Evolutionary conservation across 2,797 vertebrate species (phyloP).

Genomic region (Leptoclinus maculatus): DNA sequence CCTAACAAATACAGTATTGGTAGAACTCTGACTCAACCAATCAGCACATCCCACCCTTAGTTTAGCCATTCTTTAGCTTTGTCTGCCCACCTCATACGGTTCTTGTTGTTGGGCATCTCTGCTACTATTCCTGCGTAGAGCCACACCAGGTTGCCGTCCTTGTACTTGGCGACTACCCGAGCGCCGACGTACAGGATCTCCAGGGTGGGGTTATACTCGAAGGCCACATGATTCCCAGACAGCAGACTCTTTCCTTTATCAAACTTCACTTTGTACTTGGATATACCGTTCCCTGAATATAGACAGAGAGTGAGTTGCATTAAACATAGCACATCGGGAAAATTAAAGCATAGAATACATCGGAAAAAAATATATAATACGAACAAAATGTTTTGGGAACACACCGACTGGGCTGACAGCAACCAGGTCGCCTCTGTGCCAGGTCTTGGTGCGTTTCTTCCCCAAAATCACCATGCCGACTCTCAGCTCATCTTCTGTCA

Average conservation of each 20-base stretch:
- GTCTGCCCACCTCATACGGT: constrained; percentile 90
- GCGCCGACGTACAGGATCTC: constrained; percentile 94
- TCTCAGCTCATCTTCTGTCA: constrained; percentile 90
- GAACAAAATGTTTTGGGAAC: constrained; percentile 10
- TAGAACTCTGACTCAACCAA: not conserved
- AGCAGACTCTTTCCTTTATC: constrained; percentile 98
- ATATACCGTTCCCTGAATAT: constrained; percentile 83
- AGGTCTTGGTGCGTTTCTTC: constrained; percentile 98
- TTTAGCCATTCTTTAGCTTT: not conserved
- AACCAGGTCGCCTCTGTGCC: constrained; percentile 94
- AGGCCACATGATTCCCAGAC: constrained; percentile 97
- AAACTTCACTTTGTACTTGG: constrained; percentile 98
- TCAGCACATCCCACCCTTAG: not conserved
- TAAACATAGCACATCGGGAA: not conserved
- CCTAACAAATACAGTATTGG: not conserved
- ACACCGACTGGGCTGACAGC: constrained; percentile 90
- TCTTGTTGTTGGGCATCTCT: constrained; percentile 96
- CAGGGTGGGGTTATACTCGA: constrained; percentile 91
- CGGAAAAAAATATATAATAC: not conserved
- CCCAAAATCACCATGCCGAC: constrained; percentile 94
- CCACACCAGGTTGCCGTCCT: constrained; percentile 96
- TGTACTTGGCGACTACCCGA: constrained; percentile 97
- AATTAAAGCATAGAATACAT: not conserved
- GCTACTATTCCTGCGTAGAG: constrained; percentile 98
- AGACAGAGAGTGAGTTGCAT: constrained; percentile 8